Base-by-base conservation (phyloP, 2,113 vertebrate species). In the Hepsetus odoe region DNA sequence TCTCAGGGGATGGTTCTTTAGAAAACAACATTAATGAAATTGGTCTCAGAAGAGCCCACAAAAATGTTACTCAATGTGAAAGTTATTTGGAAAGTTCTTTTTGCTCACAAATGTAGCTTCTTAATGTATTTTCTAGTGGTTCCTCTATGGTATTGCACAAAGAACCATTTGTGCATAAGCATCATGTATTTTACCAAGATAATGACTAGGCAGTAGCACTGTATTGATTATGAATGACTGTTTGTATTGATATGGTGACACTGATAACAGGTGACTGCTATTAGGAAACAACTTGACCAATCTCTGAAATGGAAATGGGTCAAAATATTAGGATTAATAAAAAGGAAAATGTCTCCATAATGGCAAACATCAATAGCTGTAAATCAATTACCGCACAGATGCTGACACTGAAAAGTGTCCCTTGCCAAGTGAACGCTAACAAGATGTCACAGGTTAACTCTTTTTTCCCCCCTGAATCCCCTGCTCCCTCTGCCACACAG, bases 381-480 rank as follows among this genome's bases (percentile, higher is more conserved):
- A n/a, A 3, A 61, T 10, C 58, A 61, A 22, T 40, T 49, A 74
- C 11, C 38, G 30, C 32, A 22, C 22, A 53, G 22, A 5, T 66
- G 62, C 67, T 24, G 40, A 33, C n/a, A 35, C 26, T 53, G 33
- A 28, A 55, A 26, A 22, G 11, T 38, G 14, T 28, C 32, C 16
- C 13, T 12, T 61, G 51, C 32, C 28, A 59, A 61, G 5, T 18
- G 13, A 33, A 78, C 16, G 14, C 28, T 46, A 77, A 59, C 35
- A 28, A 46, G 32, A 24, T 38, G 30, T 32, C 32, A 3, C n/a
- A 53, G 49, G 46, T 51, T 44, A 70, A 82, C 35, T 74, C n/a
- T 82, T 65, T 22, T 70, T 70, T 70, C n/a, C 58, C n/a, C 58
- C 55, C 18, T 72, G 51, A 70, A 62, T 62, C 55, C 35, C 44